A percentile compares a stretch with the other conserved stretches of the same genome.
Conservation (phyloP, 2,888 invertebrate species). For the Mellilla xanthometata region DNA sequence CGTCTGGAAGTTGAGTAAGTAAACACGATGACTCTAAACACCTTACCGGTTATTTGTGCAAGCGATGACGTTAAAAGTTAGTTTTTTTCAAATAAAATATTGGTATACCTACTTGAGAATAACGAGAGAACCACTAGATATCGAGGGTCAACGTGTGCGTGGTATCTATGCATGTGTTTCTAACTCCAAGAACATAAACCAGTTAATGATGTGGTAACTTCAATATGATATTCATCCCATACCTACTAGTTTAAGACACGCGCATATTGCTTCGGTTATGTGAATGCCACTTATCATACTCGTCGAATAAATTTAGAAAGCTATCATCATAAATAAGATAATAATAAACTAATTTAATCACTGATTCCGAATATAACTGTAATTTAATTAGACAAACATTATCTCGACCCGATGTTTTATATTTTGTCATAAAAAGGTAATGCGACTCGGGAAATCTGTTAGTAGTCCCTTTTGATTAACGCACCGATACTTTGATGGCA, state of each 20-base stretch:
- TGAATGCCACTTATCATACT: slow-evolving; percentile 52
- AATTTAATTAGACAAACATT: slow-evolving; percentile 40
- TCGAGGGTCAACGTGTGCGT: slow-evolving; percentile 6
- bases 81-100: background rate
- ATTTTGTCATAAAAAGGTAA: slow-evolving; percentile 27
- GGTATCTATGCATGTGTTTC: slow-evolving; percentile 33
- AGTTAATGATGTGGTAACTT: slow-evolving; percentile 61
- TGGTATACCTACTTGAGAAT: background rate
- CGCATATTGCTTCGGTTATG: slow-evolving; percentile 47
- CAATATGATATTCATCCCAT: slow-evolving; percentile 48
- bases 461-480: slow-evolving; percentile 25
- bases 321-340: slow-evolving; percentile 50
- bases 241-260: slow-evolving; percentile 38
- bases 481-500: slow-evolving; percentile 10
- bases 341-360: slow-evolving; percentile 46
- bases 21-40: slow-evolving; percentile 5
- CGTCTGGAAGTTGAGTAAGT: slow-evolving; percentile 6
- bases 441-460: slow-evolving; percentile 12
- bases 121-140: background rate
- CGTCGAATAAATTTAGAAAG: slow-evolving; percentile 59
- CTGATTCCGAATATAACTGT: slow-evolving; percentile 38
- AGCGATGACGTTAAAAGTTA: background rate
- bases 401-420: slow-evolving; percentile 24
- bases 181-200: slow-evolving; percentile 50
- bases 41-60: background rate